Percentiles rank a stretch among this genome's conserved stretches.
These are phyloP conservation scores for Dinomys branickii DNA, from an alignment of 2,113 vertebrate genomes.

Conservation along the genomic window DNA sequence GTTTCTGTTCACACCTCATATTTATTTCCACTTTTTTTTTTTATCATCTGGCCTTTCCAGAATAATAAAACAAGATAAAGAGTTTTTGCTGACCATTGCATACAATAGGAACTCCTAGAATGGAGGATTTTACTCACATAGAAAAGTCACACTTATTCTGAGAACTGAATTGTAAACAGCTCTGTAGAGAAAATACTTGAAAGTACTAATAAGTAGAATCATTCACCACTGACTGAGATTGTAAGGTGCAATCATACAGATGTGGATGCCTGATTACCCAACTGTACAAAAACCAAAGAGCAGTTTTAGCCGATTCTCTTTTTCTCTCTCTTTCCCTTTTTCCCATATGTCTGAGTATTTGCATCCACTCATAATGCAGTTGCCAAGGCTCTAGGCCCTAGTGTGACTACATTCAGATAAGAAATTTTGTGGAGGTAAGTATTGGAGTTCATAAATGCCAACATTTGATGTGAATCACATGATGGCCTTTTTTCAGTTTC, in stretches of 20 bases:
- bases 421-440: background rate
- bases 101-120: background rate
- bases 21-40: background rate
- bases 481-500: background rate
- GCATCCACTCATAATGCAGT: background rate
- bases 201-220: background rate
- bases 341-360: background rate
- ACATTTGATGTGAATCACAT: background rate
- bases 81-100: background rate
- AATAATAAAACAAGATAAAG: background rate
- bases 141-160: background rate
- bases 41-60: background rate
- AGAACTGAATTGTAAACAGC: background rate
- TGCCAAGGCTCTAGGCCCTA: background rate
- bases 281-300: background rate
- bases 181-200: background rate
- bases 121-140: background rate
- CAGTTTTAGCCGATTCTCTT: background rate
- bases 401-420: background rate
- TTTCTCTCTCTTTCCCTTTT: background rate
- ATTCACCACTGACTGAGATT: background rate
- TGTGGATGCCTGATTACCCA: background rate
- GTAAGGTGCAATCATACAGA: background rate
- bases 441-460: background rate
- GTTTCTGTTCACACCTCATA: background rate